A percentile compares a stretch with the other conserved stretches of the same genome.
Evolutionary conservation across 2,797 vertebrate genomes (phyloP).

Genomic region (Linurgus olivaceus): DNA sequence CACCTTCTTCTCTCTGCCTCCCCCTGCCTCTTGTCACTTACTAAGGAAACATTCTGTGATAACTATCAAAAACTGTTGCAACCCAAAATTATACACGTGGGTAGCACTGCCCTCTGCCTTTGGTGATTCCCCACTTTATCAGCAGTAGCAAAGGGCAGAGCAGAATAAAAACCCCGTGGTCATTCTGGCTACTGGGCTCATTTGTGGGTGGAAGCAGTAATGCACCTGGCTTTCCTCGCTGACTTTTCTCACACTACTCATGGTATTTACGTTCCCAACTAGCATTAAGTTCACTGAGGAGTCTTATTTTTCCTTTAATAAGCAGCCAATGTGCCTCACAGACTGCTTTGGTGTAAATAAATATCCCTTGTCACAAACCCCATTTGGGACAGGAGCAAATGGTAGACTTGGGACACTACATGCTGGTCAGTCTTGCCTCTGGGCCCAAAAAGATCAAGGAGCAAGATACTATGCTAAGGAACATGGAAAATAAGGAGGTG

Average conservation of each 20-base stretch:
- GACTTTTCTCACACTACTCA: not conserved
- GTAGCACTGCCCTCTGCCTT: not conserved
- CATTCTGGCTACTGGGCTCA: not conserved
- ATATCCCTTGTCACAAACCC: not conserved
- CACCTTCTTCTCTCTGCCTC: not conserved
- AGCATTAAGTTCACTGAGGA: not conserved
- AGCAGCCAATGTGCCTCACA: not conserved
- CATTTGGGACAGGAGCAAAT: not conserved
- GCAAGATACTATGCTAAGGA: not conserved
- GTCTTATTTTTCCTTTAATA: not conserved
- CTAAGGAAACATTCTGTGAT: not conserved
- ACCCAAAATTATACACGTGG: not conserved
- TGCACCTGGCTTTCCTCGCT: not conserved
- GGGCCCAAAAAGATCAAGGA: not conserved
- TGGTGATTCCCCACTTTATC: not conserved
- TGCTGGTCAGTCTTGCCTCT: not conserved
- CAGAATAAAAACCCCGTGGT: not conserved
- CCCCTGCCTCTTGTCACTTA: not conserved
- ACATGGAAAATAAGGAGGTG: not conserved
- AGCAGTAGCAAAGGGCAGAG: not conserved
- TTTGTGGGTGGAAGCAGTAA: not conserved
- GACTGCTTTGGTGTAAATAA: not conserved
- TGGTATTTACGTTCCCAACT: not conserved
- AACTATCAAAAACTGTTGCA: not conserved
- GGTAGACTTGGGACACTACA: not conserved